Conservation (phyloP, 2,888 invertebrate genomes). For the Lasioglossum calceatum region DNA sequence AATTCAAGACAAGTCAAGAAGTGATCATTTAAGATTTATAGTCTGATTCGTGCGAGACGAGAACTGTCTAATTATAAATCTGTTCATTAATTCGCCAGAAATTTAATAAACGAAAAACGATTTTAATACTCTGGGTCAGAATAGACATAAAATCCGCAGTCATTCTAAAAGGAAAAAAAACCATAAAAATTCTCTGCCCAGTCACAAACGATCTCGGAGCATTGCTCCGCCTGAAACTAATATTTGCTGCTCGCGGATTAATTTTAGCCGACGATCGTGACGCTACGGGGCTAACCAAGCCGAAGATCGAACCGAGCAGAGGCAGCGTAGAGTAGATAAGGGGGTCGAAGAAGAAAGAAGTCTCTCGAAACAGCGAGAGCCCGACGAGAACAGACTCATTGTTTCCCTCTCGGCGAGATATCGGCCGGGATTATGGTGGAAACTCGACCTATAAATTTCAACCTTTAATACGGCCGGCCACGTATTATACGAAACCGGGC, state of each 20-base stretch:
- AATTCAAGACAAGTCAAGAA: not conserved
- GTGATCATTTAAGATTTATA: too few species aligned
- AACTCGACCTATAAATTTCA: slow-evolving; percentile 80
- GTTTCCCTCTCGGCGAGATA: slow-evolving; percentile 67
- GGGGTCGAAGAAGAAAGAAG: slow-evolving; percentile 16
- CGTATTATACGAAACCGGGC: slow-evolving; percentile 72
- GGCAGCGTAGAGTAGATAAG: not conserved
- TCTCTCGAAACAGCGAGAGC: slow-evolving; percentile 29
- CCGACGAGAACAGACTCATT: slow-evolving; percentile 49
- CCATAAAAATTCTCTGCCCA: not conserved
- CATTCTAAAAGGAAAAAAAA: too few species aligned
- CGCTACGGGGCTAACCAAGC: not conserved
- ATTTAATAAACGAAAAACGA: too few species aligned
- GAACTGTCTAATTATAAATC: too few species aligned
- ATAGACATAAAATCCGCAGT: too few species aligned
- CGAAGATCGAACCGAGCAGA: not conserved
- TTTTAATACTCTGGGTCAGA: too few species aligned
- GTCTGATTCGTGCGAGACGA: too few species aligned
- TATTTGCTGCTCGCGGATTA: not conserved
- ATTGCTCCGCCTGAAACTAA: not conserved
- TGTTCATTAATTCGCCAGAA: too few species aligned
- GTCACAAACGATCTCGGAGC: not conserved
- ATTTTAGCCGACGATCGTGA: not conserved
- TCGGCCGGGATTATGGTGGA: slow-evolving; percentile 73
- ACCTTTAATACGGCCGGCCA: slow-evolving; percentile 64